Percentiles rank a stretch among this genome's conserved stretches.
These are phyloP conservation scores for Coregonus suidteri DNA, from an alignment of 2,797 vertebrate genomes.

Conservation along the genomic window DNA sequence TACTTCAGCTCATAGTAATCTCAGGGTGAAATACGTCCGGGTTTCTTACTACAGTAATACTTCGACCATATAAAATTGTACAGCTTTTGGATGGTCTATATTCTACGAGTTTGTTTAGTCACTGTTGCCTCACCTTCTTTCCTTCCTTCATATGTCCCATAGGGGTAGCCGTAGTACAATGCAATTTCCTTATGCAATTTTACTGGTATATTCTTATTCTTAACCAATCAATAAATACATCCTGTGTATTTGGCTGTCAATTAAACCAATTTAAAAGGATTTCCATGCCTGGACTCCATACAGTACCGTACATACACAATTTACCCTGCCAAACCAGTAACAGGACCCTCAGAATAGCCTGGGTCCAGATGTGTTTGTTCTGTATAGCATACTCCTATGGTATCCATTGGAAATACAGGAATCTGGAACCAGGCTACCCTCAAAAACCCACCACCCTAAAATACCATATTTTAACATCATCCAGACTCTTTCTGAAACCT, in stretches of 20 bases:
- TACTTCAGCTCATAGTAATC: slow-evolving; percentile 46
- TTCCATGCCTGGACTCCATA: slow-evolving; percentile 14
- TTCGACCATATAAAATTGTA: slow-evolving; percentile 50
- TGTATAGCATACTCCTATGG: not conserved
- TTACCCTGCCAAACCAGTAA: slow-evolving; percentile 19
- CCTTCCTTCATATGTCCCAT: slow-evolving; percentile 27
- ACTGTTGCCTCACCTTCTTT: slow-evolving; percentile 33
- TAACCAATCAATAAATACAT: slow-evolving; percentile 61
- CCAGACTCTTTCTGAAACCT: slow-evolving; percentile 2
- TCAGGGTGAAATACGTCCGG: slow-evolving; percentile 53
- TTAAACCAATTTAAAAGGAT: slow-evolving; percentile 7
- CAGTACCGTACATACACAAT: not conserved
- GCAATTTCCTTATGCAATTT: slow-evolving; percentile 27
- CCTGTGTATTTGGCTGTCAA: slow-evolving; percentile 5
- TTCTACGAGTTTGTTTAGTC: not conserved
- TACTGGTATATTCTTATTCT: slow-evolving; percentile 32
- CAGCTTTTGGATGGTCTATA: slow-evolving; percentile 35
- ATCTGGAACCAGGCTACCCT: not conserved
- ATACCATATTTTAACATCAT: slow-evolving; percentile 29
- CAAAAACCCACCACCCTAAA: slow-evolving; percentile 15
- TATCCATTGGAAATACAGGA: not conserved
- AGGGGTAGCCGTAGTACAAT: slow-evolving; percentile 24
- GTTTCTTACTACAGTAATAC: slow-evolving; percentile 51
- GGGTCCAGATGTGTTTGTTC: not conserved
- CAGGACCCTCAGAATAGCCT: slow-evolving; percentile 15